These are phyloP conservation scores for Tachycineta bicolor DNA, from an alignment of 2,113 vertebrate species.

Conservation along the genomic window DNA sequence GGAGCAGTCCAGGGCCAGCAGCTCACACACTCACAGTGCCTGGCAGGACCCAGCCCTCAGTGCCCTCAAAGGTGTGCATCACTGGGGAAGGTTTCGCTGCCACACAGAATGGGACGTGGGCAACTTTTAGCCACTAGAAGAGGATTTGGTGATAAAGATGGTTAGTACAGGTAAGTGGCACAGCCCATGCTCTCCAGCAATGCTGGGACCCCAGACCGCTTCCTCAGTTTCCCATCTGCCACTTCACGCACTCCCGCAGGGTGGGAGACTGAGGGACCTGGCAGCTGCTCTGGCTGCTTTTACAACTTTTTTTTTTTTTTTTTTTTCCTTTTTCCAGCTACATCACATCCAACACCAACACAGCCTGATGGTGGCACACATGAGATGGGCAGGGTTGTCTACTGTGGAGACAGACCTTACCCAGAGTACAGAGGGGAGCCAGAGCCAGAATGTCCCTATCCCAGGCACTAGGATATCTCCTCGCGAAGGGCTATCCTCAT, in stretches of 20 bases:
- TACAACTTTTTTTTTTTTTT: not conserved
- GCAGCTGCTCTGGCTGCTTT: not conserved
- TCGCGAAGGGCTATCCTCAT: not conserved
- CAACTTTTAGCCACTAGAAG: not conserved
- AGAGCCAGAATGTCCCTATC: not conserved
- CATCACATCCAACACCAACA: not conserved
- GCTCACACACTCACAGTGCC: not conserved
- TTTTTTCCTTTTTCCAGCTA: not conserved
- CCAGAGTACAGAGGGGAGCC: not conserved
- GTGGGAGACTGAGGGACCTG: not conserved
- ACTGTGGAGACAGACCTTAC: not conserved
- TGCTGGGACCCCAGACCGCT: accelerated
- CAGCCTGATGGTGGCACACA: not conserved
- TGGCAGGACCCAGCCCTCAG: accelerated
- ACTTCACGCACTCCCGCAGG: not conserved
- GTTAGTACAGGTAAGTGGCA: not conserved
- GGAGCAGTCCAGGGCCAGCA: not conserved
- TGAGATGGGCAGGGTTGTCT: not conserved
- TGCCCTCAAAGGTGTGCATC: not conserved
- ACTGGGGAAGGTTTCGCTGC: not conserved
- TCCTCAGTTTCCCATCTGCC: not conserved
- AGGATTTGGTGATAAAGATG: not conserved
- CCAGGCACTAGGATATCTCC: not conserved
- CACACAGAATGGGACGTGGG: not conserved
- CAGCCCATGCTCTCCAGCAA: accelerated